Evolutionary conservation across 2,888 invertebrate species (phyloP).

Genomic region (Ypsolopha scabrella): DNA sequence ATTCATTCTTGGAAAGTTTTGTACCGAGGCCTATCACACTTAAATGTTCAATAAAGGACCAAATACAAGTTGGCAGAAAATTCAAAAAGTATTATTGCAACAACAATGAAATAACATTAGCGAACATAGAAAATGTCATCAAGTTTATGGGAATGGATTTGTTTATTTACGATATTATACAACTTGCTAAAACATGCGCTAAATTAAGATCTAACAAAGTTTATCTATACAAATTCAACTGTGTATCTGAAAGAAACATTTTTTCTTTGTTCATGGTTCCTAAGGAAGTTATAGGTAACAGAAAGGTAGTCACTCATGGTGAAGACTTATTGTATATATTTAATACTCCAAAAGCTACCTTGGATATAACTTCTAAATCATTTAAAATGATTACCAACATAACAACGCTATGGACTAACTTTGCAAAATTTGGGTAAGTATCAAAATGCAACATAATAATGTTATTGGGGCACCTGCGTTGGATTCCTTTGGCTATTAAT

Average conservation of each 20-base stretch:
- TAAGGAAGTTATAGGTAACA: constrained; percentile 11
- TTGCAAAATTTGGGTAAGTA: constrained; percentile 48
- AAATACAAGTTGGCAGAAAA: constrained; percentile 27
- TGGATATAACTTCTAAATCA: constrained; percentile 19
- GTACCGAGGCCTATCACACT: constrained; percentile 24
- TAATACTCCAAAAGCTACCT: constrained; percentile 12
- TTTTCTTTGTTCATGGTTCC: constrained; percentile 17
- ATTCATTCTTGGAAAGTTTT: constrained; percentile 27
- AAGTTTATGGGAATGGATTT: constrained; percentile 21
- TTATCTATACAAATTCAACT: constrained; percentile 36
- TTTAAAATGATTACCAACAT: constrained; percentile 30
- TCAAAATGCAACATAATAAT: too few species aligned
- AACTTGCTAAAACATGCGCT: constrained; percentile 22
- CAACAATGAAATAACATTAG: constrained; percentile 16
- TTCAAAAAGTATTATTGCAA: constrained; percentile 28
- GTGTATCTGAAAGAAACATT: constrained; percentile 31
- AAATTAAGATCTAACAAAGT: constrained; percentile 22
- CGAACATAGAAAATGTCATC: constrained; percentile 19
- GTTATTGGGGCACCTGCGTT: too few species aligned
- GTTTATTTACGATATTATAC: constrained; percentile 22
- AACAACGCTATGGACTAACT: constrained; percentile 45
- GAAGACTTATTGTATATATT: constrained; percentile 38
- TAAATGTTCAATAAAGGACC: constrained; percentile 21
- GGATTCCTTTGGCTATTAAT: too few species aligned
- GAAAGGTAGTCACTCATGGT: constrained; percentile 23